Percentiles rank a stretch among this genome's conserved stretches.
Evolutionary conservation across 2,888 invertebrate genomes (phyloP).

Genomic region (Sinhomidia bicolor): DNA sequence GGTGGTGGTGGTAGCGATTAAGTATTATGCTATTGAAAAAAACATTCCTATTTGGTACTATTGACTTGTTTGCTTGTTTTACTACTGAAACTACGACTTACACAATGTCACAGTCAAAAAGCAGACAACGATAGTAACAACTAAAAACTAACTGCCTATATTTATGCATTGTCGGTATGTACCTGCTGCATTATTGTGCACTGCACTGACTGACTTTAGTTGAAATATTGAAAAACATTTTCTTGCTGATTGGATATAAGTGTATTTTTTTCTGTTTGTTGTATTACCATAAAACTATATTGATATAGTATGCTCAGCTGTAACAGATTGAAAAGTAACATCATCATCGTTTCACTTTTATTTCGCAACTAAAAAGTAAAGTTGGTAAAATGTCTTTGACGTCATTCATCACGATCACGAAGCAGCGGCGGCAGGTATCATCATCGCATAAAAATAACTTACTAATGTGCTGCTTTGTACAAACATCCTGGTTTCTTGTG

Average conservation of each 20-base stretch:
- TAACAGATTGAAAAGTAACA: too few species aligned
- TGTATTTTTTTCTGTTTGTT: background rate
- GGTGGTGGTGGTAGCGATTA: background rate
- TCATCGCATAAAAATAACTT: too few species aligned
- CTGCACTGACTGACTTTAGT: too few species aligned
- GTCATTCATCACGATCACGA: slow-evolving; percentile 23
- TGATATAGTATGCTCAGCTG: too few species aligned
- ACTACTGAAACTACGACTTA: background rate
- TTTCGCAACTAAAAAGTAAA: slow-evolving; percentile 37
- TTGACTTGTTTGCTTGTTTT: background rate
- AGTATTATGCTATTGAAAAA: background rate
- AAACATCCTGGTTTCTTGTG: too few species aligned
- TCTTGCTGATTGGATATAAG: too few species aligned
- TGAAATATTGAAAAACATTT: too few species aligned
- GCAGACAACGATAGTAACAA: too few species aligned
- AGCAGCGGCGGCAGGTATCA: too few species aligned
- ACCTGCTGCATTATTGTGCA: background rate
- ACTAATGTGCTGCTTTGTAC: too few species aligned
- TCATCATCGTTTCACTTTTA: slow-evolving; percentile 12
- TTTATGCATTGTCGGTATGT: background rate
- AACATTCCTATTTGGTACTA: background rate
- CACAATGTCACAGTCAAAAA: slow-evolving; percentile 25
- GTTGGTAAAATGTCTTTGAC: slow-evolving; percentile 45
- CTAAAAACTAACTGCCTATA: slow-evolving; percentile 19
- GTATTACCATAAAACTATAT: too few species aligned